phyloP scores from a whole-genome alignment of 2,888 invertebrate genomes.

The Drosophila cognata region DNA sequence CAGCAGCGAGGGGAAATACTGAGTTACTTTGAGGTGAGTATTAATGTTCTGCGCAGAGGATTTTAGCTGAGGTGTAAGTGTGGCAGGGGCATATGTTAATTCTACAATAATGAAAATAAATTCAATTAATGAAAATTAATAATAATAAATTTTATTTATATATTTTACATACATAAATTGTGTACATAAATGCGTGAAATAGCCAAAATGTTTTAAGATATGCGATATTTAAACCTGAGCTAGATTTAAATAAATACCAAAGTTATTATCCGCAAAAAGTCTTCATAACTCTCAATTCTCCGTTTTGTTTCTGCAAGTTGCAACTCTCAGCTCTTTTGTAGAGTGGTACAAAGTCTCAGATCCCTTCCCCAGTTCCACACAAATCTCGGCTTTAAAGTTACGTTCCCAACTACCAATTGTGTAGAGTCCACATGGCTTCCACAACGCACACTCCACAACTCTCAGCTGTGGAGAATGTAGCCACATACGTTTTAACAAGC shows the following conservation, averaged over 20 bases:
- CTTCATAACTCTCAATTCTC: conserved; percentile 15
- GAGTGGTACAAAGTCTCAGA: conserved; percentile 5
- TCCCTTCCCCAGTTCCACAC: conserved; percentile 34
- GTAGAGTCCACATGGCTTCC: conserved; percentile 38
- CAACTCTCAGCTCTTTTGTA: conserved; percentile 15
- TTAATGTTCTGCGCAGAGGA: not conserved
- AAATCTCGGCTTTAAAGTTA: conserved; percentile 33
- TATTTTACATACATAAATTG: too few relatives aligned
- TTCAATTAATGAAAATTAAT: not conserved
- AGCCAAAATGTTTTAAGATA: not conserved
- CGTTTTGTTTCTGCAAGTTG: conserved; percentile 13
- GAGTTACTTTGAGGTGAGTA: not conserved
- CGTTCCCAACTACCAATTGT: conserved; percentile 21
- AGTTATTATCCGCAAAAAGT: conserved; percentile 6
- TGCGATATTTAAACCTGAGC: not conserved
- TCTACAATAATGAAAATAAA: not conserved
- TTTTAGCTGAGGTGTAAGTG: not conserved
- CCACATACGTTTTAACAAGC: conserved; percentile 3
- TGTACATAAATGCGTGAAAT: not conserved
- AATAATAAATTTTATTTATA: too few relatives aligned
- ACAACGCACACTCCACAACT: conserved; percentile 22
- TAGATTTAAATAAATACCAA: not conserved
- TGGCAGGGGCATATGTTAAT: not conserved
- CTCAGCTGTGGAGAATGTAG: conserved; percentile 33
- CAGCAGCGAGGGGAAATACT: conserved; percentile 6